Conservation (phyloP, 2,888 invertebrate genomes). For the Anaspis maculata region DNA sequence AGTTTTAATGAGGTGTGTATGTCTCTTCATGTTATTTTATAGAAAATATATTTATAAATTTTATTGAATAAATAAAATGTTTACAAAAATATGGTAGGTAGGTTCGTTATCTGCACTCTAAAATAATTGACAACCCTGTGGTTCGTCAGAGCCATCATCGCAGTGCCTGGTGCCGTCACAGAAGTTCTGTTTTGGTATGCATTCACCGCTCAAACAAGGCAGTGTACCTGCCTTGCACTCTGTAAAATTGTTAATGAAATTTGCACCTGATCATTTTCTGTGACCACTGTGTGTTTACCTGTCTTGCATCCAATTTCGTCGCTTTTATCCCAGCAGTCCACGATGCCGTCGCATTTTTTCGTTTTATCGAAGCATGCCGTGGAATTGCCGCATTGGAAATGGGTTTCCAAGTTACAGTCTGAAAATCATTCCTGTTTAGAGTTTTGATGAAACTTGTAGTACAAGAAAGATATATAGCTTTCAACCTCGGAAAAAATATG, state of each 20-base stretch:
- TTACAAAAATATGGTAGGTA: too few relatives aligned
- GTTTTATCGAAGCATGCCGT: slow-evolving; percentile 63
- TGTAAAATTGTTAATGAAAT: too few relatives aligned
- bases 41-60: not conserved
- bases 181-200: slow-evolving; percentile 50
- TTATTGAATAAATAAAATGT: too few relatives aligned
- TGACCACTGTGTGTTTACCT: slow-evolving; percentile 51
- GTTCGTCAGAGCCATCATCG: slow-evolving; percentile 60
- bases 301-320: slow-evolving; percentile 62
- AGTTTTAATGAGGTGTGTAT: not conserved
- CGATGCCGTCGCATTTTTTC: slow-evolving; percentile 61
- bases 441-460: too few relatives aligned
- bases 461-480: too few relatives aligned
- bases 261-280: slow-evolving; percentile 13
- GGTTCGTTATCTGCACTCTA: not conserved
- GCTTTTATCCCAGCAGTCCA: slow-evolving; percentile 71
- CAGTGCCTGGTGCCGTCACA: slow-evolving; percentile 64
- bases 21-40: too few relatives aligned
- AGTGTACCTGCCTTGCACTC: slow-evolving; percentile 21
- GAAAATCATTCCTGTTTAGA: slow-evolving; percentile 30
- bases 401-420: slow-evolving; percentile 58
- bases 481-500: too few relatives aligned
- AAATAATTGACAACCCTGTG: slow-evolving; percentile 42
- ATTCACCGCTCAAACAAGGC: slow-evolving; percentile 53
- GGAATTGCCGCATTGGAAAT: slow-evolving; percentile 65